These are phyloP conservation scores for Andrena cerasifolii DNA, from an alignment of 1,140 invertebrate species.

Conservation along the genomic window DNA sequence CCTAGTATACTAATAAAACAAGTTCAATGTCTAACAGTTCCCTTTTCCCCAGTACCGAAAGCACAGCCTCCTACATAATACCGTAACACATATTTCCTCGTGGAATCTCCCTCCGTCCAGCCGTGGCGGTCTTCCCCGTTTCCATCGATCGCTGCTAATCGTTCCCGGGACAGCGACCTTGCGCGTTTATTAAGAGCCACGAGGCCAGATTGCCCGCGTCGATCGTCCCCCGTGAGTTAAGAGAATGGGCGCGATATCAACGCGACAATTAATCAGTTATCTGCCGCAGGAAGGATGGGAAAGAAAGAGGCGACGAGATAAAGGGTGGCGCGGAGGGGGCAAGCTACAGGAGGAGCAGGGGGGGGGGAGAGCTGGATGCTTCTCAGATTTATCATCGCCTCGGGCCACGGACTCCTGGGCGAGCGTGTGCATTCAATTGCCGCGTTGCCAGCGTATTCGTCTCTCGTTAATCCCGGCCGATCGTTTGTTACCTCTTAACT, in stretches of 20 bases:
- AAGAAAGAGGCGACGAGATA: conserved; percentile 5
- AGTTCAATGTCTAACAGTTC: too few species aligned
- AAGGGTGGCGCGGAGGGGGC: neutral
- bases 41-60: too few species aligned
- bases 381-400: conserved; percentile 72
- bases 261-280: conserved; percentile 46
- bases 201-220: too few species aligned
- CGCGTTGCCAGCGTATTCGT: conserved; percentile 65
- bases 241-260: neutral
- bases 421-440: conserved; percentile 68
- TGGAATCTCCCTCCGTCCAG: too few species aligned
- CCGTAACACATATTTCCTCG: too few species aligned
- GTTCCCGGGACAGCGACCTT: neutral
- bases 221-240: neutral
- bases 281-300: neutral
- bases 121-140: too few species aligned
- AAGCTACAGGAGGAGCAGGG: neutral
- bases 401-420: conserved; percentile 58
- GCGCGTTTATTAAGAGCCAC: neutral
- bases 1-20: too few species aligned
- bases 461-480: conserved; percentile 69
- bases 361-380: conserved; percentile 47
- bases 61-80: too few species aligned
- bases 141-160: neutral
- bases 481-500: conserved; percentile 66